Percentiles rank a stretch among this genome's conserved stretches.
Conservation (phyloP, 2,888 invertebrate species). For the Carpatolechia fugitivella region DNA sequence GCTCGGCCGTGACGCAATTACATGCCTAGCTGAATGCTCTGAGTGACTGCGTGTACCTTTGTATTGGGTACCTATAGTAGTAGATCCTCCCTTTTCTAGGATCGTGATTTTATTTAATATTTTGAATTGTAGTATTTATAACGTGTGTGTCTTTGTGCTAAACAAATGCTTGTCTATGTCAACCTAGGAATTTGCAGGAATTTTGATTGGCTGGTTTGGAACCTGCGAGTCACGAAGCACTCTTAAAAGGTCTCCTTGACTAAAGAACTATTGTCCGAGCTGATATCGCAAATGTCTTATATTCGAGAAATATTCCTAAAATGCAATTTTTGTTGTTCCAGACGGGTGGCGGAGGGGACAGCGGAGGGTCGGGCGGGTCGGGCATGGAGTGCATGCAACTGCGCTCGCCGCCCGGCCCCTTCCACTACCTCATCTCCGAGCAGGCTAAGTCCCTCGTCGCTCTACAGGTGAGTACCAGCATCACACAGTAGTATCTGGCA, state of each 20-base stretch:
- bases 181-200: too few species aligned
- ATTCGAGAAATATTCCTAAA: too few species aligned
- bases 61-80: slow-evolving; percentile 22
- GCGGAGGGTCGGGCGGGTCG: slow-evolving; percentile 79
- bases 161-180: too few species aligned
- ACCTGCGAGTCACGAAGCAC: too few species aligned
- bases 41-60: slow-evolving; percentile 38
- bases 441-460: slow-evolving; percentile 93
- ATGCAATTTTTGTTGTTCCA: slow-evolving; percentile 33
- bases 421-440: slow-evolving; percentile 91
- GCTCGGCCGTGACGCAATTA: slow-evolving; percentile 59
- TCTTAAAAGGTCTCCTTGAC: too few species aligned
- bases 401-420: slow-evolving; percentile 84
- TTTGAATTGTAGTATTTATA: too few species aligned
- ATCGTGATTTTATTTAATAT: too few species aligned
- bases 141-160: too few species aligned
- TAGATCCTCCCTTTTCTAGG: neutral
- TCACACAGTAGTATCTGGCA: too few species aligned
- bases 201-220: too few species aligned
- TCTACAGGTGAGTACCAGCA: slow-evolving; percentile 80
- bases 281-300: too few species aligned
- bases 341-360: slow-evolving; percentile 77
- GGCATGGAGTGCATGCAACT: slow-evolving; percentile 91
- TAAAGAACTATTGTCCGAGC: too few species aligned
- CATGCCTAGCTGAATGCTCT: slow-evolving; percentile 44